phyloP scores from a whole-genome alignment of 2,888 invertebrate species.

The Cabera pusaria region DNA sequence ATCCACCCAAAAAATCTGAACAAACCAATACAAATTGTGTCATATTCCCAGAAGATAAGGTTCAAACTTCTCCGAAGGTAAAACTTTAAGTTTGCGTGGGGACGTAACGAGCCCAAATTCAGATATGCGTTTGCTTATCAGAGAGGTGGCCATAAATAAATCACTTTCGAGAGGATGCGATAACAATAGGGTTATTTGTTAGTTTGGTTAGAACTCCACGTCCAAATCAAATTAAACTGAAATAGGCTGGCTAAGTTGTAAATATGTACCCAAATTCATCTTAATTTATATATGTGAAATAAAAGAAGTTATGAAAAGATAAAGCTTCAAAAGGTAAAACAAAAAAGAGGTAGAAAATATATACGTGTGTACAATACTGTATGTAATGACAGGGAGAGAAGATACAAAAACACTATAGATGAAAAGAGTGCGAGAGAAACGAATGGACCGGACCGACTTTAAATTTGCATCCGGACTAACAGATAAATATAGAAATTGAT shows the following conservation, averaged over 20 bases:
- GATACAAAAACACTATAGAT: background rate
- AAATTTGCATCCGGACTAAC: too few species aligned
- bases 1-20: slow-evolving; percentile 3
- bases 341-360: too few species aligned
- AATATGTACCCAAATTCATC: too few species aligned
- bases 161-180: slow-evolving; percentile 53
- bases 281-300: slow-evolving; percentile 16
- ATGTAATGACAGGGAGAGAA: background rate
- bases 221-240: slow-evolving; percentile 16
- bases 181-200: slow-evolving; percentile 52
- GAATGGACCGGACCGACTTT: background rate
- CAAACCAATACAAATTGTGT: slow-evolving; percentile 8
- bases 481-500: too few species aligned
- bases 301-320: too few species aligned
- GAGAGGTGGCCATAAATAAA: slow-evolving; percentile 58
- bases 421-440: slow-evolving; percentile 1
- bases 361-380: too few species aligned
- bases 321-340: too few species aligned
- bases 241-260: too few species aligned
- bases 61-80: slow-evolving; percentile 7
- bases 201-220: slow-evolving; percentile 21
- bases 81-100: slow-evolving; percentile 23
- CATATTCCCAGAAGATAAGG: slow-evolving; percentile 14
- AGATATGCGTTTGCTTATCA: slow-evolving; percentile 55
- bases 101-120: slow-evolving; percentile 40